Evolutionary conservation across 2,113 vertebrate genomes (phyloP).

Genomic region (Xyrauchen texanus): DNA sequence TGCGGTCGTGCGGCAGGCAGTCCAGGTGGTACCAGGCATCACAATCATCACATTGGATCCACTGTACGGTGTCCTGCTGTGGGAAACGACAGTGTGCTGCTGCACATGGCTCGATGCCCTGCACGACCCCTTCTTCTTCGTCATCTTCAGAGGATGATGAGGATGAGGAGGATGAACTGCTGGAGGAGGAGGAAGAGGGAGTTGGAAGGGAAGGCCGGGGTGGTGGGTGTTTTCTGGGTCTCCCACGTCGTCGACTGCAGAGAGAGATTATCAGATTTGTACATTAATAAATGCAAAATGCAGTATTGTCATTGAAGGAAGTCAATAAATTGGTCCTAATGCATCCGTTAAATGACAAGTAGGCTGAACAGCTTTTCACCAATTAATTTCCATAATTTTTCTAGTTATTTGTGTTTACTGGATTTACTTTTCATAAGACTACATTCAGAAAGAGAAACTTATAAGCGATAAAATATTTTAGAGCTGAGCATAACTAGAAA

Average conservation of each 20-base stretch:
- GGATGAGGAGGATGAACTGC: slow-evolving; percentile 69
- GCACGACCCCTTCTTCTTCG: slow-evolving; percentile 20
- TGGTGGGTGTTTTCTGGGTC: slow-evolving; percentile 78
- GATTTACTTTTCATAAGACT: too few species aligned
- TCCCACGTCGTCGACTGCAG: slow-evolving; percentile 75
- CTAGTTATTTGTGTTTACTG: too few species aligned
- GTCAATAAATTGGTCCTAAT: neutral
- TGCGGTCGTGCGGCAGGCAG: slow-evolving; percentile 74
- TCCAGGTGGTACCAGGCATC: slow-evolving; percentile 84
- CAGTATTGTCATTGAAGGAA: too few species aligned
- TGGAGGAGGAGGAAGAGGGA: slow-evolving; percentile 61
- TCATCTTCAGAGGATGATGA: slow-evolving; percentile 57
- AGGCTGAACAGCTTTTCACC: too few species aligned
- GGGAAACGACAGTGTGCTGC: slow-evolving; percentile 74
- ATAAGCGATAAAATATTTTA: neutral
- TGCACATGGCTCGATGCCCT: slow-evolving; percentile 75
- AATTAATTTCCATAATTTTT: too few species aligned
- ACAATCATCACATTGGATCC: slow-evolving; percentile 88
- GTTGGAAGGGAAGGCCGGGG: slow-evolving; percentile 64
- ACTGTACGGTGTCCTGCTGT: slow-evolving; percentile 84
- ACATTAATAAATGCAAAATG: slow-evolving; percentile 12
- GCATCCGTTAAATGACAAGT: neutral
- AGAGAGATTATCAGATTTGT: neutral
- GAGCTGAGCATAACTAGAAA: too few species aligned
- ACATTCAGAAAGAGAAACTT: too few species aligned